Conservation (phyloP, 2,888 invertebrate species). For the Spisula subtruncata region DNA sequence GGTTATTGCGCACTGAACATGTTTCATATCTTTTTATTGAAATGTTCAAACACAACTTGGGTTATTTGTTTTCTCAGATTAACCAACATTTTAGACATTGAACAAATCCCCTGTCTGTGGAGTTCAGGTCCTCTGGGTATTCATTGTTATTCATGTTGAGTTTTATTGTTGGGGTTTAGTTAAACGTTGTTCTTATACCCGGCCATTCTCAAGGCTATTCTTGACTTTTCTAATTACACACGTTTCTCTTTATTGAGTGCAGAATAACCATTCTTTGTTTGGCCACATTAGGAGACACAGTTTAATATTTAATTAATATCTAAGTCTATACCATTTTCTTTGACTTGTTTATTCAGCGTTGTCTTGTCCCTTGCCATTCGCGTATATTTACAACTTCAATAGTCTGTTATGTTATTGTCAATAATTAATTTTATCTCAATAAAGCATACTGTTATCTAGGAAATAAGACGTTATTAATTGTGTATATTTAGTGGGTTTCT, state of each 20-base stretch:
- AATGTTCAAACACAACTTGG: background rate
- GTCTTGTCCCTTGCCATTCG: background rate
- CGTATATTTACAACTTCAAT: background rate
- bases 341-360: background rate
- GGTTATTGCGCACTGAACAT: background rate
- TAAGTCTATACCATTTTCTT: background rate
- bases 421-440: background rate
- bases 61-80: background rate
- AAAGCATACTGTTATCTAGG: background rate
- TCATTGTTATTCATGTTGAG: background rate
- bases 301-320: conserved; percentile 14
- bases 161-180: background rate
- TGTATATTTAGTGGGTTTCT: background rate
- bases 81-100: background rate
- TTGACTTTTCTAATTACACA: background rate
- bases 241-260: background rate
- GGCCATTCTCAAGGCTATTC: background rate
- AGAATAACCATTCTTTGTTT: background rate
- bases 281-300: background rate
- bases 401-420: background rate
- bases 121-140: background rate
- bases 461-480: background rate
- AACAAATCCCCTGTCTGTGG: background rate
- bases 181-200: background rate
- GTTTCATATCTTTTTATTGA: background rate